A percentile compares a stretch with the other conserved stretches of the same genome.
Conservation (phyloP, 2,113 vertebrate species). For the Petrocephalus zakoni region DNA sequence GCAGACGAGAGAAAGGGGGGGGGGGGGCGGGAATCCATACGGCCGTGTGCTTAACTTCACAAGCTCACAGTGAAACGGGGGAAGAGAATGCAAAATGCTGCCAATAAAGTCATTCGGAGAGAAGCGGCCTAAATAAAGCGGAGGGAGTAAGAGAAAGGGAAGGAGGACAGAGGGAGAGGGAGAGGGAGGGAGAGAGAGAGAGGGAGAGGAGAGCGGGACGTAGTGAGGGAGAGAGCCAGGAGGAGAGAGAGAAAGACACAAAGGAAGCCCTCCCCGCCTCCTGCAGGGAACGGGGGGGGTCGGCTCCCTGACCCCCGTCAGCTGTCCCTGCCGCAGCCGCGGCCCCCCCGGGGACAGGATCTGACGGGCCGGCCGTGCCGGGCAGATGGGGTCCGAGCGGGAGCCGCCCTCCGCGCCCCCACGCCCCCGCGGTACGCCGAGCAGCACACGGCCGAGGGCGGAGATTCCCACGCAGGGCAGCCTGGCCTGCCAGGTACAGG, state of each 20-base stretch:
- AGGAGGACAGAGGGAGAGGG: neutral
- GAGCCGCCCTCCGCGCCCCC: neutral
- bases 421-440: neutral
- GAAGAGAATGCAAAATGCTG: constrained; percentile 9
- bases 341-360: constrained; percentile 7
- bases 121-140: neutral
- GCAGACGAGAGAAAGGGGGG: neutral
- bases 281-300: neutral
- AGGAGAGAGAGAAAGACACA: neutral
- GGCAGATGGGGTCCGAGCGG: constrained; percentile 18
- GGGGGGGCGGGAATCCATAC: neutral
- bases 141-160: neutral
- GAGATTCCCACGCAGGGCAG: neutral
- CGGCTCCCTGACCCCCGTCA: neutral
- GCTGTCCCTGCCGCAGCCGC: neutral
- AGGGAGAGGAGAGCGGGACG: neutral
- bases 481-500: neutral
- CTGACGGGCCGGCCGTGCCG: neutral
- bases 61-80: neutral
- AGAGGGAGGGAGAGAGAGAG: neutral
- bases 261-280: neutral
- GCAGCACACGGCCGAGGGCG: constrained; percentile 13
- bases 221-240: neutral
- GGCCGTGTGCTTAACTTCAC: constrained; percentile 10
- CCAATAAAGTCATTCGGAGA: neutral